Evolutionary conservation across 2,797 vertebrate genomes (phyloP), one percentile per base, ranked within the genome.

Genomic region (Psittacula echo): DNA sequence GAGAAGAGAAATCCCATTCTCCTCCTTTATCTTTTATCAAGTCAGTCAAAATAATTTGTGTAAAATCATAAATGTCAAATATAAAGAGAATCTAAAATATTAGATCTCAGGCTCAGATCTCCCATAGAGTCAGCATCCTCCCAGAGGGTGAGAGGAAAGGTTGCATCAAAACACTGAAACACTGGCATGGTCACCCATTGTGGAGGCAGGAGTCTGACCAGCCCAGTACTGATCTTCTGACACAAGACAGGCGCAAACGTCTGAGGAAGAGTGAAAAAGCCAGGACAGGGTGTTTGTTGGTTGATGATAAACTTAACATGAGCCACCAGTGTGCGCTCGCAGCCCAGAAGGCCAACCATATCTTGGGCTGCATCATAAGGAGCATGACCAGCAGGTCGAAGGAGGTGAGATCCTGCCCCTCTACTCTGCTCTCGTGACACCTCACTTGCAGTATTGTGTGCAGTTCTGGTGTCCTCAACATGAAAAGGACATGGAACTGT

Each of bases 1-100:
- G 45, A 60, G 37, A 86, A 64, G 6, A 21, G 27, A 92, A 92
- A 93, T 81, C 10, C 2, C 39, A 47, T 58, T 68, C n/a, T 79
- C 17, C 13, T 82, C 18, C 54, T 15, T 67, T 81, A 65, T 5
- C n/a, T 8, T 14, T 78, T 75, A 67, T 86, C 51, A 60, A 83
- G 65, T 62, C 61, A 65, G 53, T 53, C 66, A 68, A 10, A 61
- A 24, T 56, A 71, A 65, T 42, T 37, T 50, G 32, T 44, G 44
- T 34, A 64, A 88, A 90, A 77, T 74, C 47, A 75, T 39, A 91
- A 76, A 73, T 32, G 26, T 23, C 60, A 82, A 79, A 73, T 39
- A 81, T 5, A 53, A 80, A 66, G 37, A 94, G 64, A 2, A 34
- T 58, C n/a, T 34, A 3, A 64, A 85, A 85, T 91, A 78, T 27